Percentiles rank a stretch among this genome's conserved stretches.
Evolutionary conservation across 2,888 invertebrate genomes (phyloP).

Genomic region (Anorthoa munda): DNA sequence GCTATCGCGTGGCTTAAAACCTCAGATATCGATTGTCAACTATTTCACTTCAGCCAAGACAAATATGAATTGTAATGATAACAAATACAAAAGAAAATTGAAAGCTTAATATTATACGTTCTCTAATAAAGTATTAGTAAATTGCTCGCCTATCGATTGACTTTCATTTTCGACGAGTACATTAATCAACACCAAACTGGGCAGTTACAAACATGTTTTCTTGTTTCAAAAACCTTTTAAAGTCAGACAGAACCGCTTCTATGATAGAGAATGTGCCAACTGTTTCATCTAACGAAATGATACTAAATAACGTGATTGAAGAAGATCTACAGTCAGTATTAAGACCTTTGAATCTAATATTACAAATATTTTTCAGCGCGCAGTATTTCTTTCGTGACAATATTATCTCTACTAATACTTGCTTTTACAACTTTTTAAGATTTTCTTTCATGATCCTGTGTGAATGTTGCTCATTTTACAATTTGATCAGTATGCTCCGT

Average conservation of each 20-base stretch:
- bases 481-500: background rate
- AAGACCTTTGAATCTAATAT: slow-evolving; percentile 31
- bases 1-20: too few species aligned
- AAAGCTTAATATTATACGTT: too few species aligned
- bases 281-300: background rate
- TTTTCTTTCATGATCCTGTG: slow-evolving; percentile 4
- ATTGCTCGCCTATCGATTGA: too few species aligned
- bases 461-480: background rate
- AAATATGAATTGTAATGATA: too few species aligned
- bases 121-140: too few species aligned
- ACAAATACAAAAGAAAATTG: too few species aligned
- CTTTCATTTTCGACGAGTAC: too few species aligned
- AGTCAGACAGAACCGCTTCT: background rate
- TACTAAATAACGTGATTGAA: slow-evolving; percentile 12
- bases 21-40: too few species aligned
- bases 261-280: background rate
- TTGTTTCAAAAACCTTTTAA: background rate
- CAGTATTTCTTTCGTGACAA: slow-evolving; percentile 30
- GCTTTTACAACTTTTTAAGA: slow-evolving; percentile 9
- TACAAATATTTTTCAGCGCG: slow-evolving; percentile 31
- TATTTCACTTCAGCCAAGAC: too few species aligned
- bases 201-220: slow-evolving; percentile 6
- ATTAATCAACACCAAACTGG: too few species aligned
- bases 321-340: slow-evolving; percentile 32
- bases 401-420: slow-evolving; percentile 15